phyloP scores from a whole-genome alignment of 1,140 invertebrate species.

The Rhagoletis zephyria region DNA sequence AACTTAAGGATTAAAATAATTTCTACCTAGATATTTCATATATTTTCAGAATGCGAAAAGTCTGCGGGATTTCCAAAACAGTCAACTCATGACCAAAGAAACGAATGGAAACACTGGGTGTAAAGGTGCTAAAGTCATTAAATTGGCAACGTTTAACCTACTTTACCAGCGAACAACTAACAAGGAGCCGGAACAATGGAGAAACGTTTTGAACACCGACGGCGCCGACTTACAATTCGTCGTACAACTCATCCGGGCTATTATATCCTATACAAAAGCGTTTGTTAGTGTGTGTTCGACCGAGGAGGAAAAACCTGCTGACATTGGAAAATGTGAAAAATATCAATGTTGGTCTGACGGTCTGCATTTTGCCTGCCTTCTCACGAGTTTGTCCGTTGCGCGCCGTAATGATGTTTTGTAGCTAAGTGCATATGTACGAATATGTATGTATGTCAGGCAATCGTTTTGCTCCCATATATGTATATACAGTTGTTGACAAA shows the following conservation, averaged over 20 bases:
- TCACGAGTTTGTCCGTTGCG: no score
- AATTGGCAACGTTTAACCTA: constrained; percentile 38
- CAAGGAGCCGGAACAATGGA: neutral
- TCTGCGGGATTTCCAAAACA: neutral
- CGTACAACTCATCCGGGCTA: neutral
- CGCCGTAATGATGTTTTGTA: no score
- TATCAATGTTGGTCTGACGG: neutral
- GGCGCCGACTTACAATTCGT: constrained; percentile 9
- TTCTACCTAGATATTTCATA: neutral
- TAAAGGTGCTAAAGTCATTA: neutral
- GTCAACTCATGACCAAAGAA: neutral
- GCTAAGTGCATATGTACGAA: no score
- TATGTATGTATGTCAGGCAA: no score
- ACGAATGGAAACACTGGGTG: neutral
- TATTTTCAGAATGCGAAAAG: neutral
- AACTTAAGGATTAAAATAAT: no score
- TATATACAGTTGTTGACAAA: no score
- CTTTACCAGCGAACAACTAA: constrained; percentile 31
- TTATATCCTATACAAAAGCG: neutral
- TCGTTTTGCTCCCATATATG: no score
- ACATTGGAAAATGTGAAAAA: constrained; percentile 6
- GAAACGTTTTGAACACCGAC: neutral
- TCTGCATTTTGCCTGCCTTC: no score
- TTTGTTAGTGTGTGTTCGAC: neutral
- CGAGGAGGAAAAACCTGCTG: neutral